Percentiles rank a stretch among this genome's conserved stretches.
Evolutionary conservation across 2,113 vertebrate genomes (phyloP).

Genomic region (Erythrolamprus reginae): DNA sequence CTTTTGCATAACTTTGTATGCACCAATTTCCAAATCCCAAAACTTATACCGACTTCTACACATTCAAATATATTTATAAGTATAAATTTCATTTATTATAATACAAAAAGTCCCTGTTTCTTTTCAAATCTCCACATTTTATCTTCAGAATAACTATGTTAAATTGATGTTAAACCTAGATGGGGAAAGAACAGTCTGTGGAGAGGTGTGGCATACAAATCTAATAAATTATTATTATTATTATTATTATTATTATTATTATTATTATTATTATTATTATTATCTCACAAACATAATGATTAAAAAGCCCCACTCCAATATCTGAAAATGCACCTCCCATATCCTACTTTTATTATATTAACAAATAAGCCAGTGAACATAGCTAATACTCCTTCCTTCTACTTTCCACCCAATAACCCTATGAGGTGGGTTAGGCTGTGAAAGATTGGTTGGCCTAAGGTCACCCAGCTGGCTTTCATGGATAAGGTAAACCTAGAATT

Average conservation of each 20-base stretch:
- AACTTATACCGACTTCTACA: background rate
- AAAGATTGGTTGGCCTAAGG: background rate
- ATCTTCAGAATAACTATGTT: background rate
- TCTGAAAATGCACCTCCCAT: background rate
- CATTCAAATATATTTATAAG: background rate
- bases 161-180: background rate
- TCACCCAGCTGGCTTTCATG: background rate
- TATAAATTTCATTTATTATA: background rate
- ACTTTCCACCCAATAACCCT: background rate
- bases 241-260: too few relatives aligned
- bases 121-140: background rate
- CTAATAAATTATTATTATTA: too few relatives aligned
- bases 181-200: background rate
- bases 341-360: background rate
- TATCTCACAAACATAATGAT: background rate
- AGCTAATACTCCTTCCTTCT: background rate
- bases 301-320: background rate
- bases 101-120: background rate
- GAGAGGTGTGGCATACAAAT: too few relatives aligned
- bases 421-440: background rate
- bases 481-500: background rate
- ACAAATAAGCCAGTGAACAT: background rate
- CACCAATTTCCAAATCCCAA: background rate
- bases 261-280: too few relatives aligned
- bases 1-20: background rate